Percentiles rank a stretch among this genome's conserved stretches.
These are phyloP conservation scores for Chaetodon trifasciatus DNA, from an alignment of 2,797 vertebrate genomes.

Conservation along the genomic window DNA sequence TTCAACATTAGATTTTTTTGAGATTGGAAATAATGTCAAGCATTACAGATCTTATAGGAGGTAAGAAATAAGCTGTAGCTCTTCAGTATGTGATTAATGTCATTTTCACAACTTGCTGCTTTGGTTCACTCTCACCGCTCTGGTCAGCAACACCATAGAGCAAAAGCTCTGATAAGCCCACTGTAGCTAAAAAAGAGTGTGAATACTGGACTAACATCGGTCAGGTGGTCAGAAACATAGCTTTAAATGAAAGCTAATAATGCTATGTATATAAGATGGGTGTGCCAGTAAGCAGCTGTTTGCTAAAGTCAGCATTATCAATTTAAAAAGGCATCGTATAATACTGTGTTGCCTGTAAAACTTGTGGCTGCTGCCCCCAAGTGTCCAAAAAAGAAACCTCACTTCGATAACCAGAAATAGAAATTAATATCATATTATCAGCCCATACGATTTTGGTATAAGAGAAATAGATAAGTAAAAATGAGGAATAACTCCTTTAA, in stretches of 20 bases:
- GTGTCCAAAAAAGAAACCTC: constrained; percentile 2
- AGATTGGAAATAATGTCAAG: background rate
- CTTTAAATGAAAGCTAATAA: background rate
- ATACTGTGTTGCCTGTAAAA: background rate
- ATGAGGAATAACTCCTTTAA: background rate
- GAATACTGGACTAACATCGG: background rate
- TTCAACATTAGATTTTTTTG: background rate
- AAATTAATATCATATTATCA: background rate
- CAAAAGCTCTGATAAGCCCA: no score
- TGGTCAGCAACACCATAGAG: no score
- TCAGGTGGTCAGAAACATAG: background rate
- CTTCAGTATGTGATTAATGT: background rate
- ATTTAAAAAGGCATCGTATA: background rate
- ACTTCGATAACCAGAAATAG: background rate
- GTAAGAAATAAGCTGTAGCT: background rate
- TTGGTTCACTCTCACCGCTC: background rate
- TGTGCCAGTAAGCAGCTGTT: background rate
- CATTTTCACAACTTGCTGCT: background rate
- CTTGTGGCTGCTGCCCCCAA: constrained; percentile 5
- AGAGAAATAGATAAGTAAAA: background rate
- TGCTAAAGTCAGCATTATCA: no score
- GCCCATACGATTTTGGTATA: background rate
- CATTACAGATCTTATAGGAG: background rate
- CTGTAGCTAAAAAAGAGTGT: background rate
- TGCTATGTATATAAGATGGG: background rate